Evolutionary conservation across 2,113 vertebrate species (phyloP).

Genomic region (Sarotherodon lohbergeri): DNA sequence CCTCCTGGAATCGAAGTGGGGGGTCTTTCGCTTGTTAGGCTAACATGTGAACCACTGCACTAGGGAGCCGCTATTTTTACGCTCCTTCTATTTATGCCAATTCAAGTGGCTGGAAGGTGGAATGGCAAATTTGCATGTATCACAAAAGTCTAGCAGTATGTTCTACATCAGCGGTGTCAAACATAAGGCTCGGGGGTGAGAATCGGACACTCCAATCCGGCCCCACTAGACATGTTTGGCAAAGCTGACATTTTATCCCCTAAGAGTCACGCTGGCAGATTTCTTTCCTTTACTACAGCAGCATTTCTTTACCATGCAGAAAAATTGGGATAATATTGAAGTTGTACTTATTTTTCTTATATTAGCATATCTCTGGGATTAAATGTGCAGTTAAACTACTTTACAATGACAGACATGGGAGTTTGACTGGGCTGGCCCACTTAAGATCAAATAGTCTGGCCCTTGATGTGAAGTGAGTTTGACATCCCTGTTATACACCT

Average conservation of each 20-base stretch:
- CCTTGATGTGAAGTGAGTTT: neutral
- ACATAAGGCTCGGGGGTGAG: neutral
- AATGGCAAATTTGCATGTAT: neutral
- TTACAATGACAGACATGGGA: neutral
- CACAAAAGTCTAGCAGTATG: neutral
- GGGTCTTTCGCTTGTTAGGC: neutral
- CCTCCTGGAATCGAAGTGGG: neutral
- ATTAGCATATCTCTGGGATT: neutral
- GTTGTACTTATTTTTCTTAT: neutral
- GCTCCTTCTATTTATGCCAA: neutral
- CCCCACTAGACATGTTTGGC: neutral
- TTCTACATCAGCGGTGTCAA: neutral
- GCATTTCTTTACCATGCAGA: neutral
- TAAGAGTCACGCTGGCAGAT: neutral
- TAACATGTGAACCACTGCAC: neutral
- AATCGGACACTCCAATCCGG: neutral
- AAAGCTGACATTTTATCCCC: neutral
- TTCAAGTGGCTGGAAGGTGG: neutral
- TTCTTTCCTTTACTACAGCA: neutral
- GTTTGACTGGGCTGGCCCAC: neutral
- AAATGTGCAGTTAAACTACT: neutral
- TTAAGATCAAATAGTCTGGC: neutral
- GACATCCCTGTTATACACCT: neutral
- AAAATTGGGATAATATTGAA: neutral
- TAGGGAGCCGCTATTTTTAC: neutral